Base-by-base conservation (phyloP, 2,888 invertebrate genomes). In the Marronus borbonicus region DNA sequence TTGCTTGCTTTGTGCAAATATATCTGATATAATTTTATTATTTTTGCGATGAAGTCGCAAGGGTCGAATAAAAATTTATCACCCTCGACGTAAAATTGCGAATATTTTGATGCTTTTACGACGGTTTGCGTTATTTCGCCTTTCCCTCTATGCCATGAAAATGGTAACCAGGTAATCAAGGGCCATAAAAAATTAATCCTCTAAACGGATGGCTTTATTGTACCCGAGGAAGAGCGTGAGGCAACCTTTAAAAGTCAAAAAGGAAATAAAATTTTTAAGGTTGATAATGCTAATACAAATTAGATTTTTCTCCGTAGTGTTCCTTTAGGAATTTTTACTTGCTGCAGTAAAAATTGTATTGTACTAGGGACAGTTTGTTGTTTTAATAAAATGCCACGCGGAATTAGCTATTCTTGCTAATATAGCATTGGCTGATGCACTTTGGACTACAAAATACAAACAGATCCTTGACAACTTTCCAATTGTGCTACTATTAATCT, bases 161-260 rank as follows among this genome's bases (percentile, higher is more conserved):
- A 72, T 72, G 72, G 72, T 72, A 60, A 72, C 31, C 72, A 39
- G 72, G 72, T 72, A 72, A 72, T 72, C 72, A 72, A 72, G 72
- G 12, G 36, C 39, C 14, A 72, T 72, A 72, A 72, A 72, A 72
- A 72, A 72, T 72, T 72, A 72, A 72, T 39, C 58, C 17, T 36
- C 31, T 58, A 72, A 72, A 72, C 72, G 58, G 20, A 39, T 39
- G 24, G 60, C 58, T 72, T 58, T 72, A 72, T 58, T 72, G 44
- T 20, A 20, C 5, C 31, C 24, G 44, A 39, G n/a, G 39, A 39
- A 39, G 20, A 72, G 4, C 17, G 17, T n/a, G 17, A 55, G 17
- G 36, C 58, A 72, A 72, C 39, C 58, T 39, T 39, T 58, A 72
- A 72, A 72, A 58, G 72, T 72, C 72, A 72, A 55, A 72, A 58